Conservation (phyloP, 2,113 vertebrate genomes). For the Mus pahari region DNA sequence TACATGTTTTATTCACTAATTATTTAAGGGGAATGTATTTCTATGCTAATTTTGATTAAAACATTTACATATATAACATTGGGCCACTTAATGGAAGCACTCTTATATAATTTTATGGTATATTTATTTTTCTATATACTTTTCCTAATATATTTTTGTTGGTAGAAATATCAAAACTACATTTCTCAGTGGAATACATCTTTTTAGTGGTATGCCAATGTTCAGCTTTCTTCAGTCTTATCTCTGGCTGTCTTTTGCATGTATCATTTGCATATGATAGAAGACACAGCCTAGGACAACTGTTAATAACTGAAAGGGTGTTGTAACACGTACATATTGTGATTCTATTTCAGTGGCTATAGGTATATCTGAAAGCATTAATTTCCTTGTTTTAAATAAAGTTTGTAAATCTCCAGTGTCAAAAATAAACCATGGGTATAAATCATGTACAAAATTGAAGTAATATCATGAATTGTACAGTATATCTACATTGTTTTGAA, state of each 20-base stretch:
- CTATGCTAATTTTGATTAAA: slow-evolving; percentile 33
- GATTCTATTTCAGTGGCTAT: neutral
- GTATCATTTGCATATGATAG: neutral
- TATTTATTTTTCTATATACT: slow-evolving; percentile 18
- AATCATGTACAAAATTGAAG: neutral
- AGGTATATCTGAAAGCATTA: neutral
- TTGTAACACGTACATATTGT: neutral
- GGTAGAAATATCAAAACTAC: neutral
- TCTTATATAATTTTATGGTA: neutral
- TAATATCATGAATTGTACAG: neutral
- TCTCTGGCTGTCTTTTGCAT: neutral
- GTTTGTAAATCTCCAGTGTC: neutral
- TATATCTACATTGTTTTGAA: slow-evolving; percentile 28
- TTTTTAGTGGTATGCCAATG: neutral
- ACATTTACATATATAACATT: neutral
- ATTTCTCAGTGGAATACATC: neutral
- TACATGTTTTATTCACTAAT: neutral
- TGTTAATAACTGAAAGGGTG: neutral
- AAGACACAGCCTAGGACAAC: neutral
- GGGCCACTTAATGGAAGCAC: neutral
- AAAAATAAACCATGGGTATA: slow-evolving; percentile 18
- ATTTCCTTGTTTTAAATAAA: slow-evolving; percentile 11
- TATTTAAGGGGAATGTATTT: slow-evolving; percentile 12
- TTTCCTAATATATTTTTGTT: slow-evolving; percentile 45
- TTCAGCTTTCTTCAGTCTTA: neutral